Evolutionary conservation across 2,797 vertebrate genomes (phyloP).

Genomic region (Hypotaenidia okinawae): DNA sequence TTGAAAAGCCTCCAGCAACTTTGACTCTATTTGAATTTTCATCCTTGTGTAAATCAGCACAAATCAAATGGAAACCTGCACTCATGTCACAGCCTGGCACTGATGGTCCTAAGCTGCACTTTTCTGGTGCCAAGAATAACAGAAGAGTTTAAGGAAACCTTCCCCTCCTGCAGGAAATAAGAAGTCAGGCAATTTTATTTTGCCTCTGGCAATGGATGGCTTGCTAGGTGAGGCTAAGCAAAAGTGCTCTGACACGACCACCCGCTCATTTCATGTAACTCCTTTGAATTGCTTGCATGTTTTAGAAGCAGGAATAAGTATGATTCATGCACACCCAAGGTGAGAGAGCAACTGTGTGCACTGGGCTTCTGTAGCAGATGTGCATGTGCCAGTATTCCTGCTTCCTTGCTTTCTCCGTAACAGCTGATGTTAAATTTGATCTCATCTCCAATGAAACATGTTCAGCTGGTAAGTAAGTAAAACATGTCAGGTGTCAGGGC

Average conservation of each 20-base stretch:
- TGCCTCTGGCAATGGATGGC: not conserved
- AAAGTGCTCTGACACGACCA: not conserved
- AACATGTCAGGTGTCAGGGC: not conserved
- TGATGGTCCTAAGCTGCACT: not conserved
- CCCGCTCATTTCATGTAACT: not conserved
- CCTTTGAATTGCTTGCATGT: not conserved
- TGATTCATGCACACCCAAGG: not conserved
- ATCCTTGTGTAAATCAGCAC: not conserved
- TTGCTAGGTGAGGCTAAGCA: not conserved
- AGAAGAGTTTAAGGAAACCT: not conserved
- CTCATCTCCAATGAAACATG: not conserved
- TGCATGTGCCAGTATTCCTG: not conserved
- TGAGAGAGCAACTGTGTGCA: not conserved
- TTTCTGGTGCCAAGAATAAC: not conserved
- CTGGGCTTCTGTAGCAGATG: not conserved
- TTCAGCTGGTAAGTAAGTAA: not conserved
- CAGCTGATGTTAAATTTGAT: not conserved
- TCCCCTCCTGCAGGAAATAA: not conserved
- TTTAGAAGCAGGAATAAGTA: not conserved
- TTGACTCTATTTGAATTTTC: not conserved
- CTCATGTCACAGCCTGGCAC: not conserved
- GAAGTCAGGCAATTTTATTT: not conserved
- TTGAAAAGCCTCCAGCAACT: not conserved
- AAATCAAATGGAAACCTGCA: not conserved
- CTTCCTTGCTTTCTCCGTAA: not conserved